A percentile compares a stretch with the other conserved stretches of the same genome.
Evolutionary conservation across 2,113 vertebrate species (phyloP).

Genomic region (Paraplagusia blochii): DNA sequence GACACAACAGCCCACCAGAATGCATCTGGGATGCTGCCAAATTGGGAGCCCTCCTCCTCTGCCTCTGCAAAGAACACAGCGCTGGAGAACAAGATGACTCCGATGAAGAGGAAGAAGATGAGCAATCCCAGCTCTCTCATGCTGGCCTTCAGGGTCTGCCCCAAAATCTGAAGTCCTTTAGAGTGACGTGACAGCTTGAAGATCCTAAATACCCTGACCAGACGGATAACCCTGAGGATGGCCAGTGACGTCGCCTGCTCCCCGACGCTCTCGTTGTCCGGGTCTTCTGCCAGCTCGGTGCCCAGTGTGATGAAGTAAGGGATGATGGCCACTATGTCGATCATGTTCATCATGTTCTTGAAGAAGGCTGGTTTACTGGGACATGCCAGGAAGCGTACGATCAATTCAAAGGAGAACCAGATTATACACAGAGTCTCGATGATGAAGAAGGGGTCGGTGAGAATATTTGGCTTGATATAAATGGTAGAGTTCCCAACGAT

Average conservation of each 20-base stretch:
- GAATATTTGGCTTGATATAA: conserved; percentile 86
- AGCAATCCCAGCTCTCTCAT: conserved; percentile 97
- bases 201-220: conserved; percentile 98
- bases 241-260: conserved; percentile 98
- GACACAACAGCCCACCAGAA: conserved; percentile 99
- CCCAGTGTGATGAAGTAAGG: conserved; percentile 98
- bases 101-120: conserved; percentile 99
- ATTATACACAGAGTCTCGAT: conserved; percentile 97
- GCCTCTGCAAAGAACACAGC: conserved; percentile 98
- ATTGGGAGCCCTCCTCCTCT: conserved; percentile 89
- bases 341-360: conserved; percentile 99
- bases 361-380: conserved; percentile 98
- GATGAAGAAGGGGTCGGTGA: conserved; percentile 96
- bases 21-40: conserved; percentile 96
- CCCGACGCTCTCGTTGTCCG: conserved; percentile 81
- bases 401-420: conserved; percentile 98
- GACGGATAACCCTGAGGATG: conserved; percentile 97
- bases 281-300: conserved; percentile 93
- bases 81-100: conserved; percentile 98
- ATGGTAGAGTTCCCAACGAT: conserved; percentile 85
- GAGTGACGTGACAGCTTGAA: conserved; percentile 99
- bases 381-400: conserved; percentile 94
- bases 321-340: conserved; percentile 98
- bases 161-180: conserved; percentile 98
- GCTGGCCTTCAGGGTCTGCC: conserved; percentile 98